A percentile compares a stretch with the other conserved stretches of the same genome.
phyloP scores from a whole-genome alignment of 64 coral and sea anemone species.

The Stichodactyla mertensii region DNA sequence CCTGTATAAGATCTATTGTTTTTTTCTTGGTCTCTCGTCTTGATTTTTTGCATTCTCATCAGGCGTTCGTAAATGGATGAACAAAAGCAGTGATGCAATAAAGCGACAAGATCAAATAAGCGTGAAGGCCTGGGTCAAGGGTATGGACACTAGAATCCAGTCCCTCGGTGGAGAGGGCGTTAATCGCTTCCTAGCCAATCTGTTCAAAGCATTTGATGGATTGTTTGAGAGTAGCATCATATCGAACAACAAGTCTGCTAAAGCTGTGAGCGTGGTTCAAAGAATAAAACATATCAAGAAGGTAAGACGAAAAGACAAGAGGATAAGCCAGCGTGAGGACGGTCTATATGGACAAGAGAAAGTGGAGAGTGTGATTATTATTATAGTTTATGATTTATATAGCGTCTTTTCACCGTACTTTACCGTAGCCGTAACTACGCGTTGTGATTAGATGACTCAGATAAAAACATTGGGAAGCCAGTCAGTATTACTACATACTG shows the following conservation, averaged over 20 bases:
- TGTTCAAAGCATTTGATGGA: slow-evolving; percentile 93
- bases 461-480: too few species aligned
- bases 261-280: slow-evolving; percentile 74
- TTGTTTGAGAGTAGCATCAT: slow-evolving; percentile 74
- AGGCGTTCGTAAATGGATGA: slow-evolving; percentile 91
- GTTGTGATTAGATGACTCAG: too few species aligned
- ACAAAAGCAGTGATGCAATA: slow-evolving; percentile 51
- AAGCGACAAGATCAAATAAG: slow-evolving; percentile 79
- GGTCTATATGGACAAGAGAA: too few species aligned
- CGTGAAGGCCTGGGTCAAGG: slow-evolving; percentile 83
- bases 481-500: too few species aligned
- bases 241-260: slow-evolving; percentile 42
- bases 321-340: neutral
- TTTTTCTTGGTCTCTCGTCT: neutral
- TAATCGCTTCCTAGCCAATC: slow-evolving; percentile 75
- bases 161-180: slow-evolving; percentile 92
- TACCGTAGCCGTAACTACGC: too few species aligned
- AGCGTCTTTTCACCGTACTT: too few species aligned
- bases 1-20: neutral
- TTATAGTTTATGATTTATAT: too few species aligned
- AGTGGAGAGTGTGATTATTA: too few species aligned
- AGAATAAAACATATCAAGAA: slow-evolving; percentile 69
- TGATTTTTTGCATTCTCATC: neutral
- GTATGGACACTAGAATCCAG: slow-evolving; percentile 89
- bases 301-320: slow-evolving; percentile 13